A percentile compares a stretch with the other conserved stretches of the same genome.
Evolutionary conservation across 2,113 vertebrate species (phyloP).

Genomic region (Turdus rufiventris): DNA sequence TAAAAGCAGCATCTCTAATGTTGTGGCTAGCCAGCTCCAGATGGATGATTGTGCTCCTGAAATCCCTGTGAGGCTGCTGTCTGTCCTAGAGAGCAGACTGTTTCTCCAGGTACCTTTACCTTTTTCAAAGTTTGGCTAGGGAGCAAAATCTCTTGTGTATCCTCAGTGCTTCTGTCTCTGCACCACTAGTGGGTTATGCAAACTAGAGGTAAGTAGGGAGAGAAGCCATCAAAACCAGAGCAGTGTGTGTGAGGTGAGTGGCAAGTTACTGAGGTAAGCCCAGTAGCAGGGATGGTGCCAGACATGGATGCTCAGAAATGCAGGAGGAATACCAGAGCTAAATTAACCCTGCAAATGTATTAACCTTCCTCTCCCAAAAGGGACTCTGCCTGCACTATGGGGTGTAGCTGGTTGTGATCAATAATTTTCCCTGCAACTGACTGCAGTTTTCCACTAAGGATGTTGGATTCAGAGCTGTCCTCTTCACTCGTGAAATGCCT

Average conservation of each 20-base stretch:
- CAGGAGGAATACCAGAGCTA: background rate
- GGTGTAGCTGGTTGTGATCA: background rate
- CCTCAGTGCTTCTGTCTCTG: background rate
- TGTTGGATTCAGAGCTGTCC: background rate
- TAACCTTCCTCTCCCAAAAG: background rate
- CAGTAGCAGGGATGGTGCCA: background rate
- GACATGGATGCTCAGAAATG: background rate
- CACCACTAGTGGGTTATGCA: background rate
- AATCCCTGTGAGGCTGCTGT: background rate
- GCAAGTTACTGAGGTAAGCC: background rate
- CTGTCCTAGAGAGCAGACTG: rapidly evolving
- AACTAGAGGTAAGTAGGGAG: background rate
- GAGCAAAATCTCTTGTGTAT: background rate
- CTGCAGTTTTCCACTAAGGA: background rate
- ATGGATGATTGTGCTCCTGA: rapidly evolving
- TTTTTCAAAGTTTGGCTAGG: background rate
- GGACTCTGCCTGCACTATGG: background rate
- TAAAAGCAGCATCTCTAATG: background rate
- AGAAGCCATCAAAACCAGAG: background rate
- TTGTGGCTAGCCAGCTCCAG: background rate
- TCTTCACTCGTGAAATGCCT: background rate
- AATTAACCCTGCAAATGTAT: background rate
- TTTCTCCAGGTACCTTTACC: background rate
- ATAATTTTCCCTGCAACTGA: background rate
- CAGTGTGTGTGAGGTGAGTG: background rate